These are phyloP conservation scores for Gymnosoma rotundatum DNA, from an alignment of 2,888 invertebrate genomes.

Conservation along the genomic window DNA sequence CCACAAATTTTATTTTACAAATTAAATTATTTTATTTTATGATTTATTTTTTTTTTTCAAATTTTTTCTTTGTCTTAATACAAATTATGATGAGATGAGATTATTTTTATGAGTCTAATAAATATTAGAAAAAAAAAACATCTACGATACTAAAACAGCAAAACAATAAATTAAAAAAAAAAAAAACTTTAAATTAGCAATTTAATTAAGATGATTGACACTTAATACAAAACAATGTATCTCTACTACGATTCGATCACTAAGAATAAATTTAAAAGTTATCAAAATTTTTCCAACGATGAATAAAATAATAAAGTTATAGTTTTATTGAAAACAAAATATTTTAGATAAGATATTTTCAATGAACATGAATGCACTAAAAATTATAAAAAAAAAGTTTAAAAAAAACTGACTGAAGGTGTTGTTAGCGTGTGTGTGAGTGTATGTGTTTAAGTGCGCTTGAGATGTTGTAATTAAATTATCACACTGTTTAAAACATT, in stretches of 20 bases:
- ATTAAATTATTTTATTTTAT: constrained; percentile 14
- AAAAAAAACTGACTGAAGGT: constrained; percentile 21
- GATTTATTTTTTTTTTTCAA: not conserved
- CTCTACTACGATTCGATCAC: not conserved
- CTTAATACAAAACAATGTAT: constrained; percentile 36
- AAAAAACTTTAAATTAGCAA: constrained; percentile 29
- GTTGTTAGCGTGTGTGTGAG: not conserved
- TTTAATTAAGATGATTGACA: constrained; percentile 55
- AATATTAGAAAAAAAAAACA: constrained; percentile 6
- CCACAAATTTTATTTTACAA: not conserved
- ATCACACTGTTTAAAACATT: constrained; percentile 8
- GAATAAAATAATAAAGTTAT: constrained; percentile 42
- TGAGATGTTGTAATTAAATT: not conserved
- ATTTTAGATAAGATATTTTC: not conserved
- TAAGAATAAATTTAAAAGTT: constrained; percentile 18
- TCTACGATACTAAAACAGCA: constrained; percentile 4
- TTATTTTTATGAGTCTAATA: constrained; percentile 7
- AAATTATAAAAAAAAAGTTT: constrained; percentile 18
- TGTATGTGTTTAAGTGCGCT: not conserved
- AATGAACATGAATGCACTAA: not conserved
- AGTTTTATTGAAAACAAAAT: constrained; percentile 16
- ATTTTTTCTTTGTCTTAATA: constrained; percentile 29
- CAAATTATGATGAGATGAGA: constrained; percentile 13
- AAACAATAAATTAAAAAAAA: constrained; percentile 39
- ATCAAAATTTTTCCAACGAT: constrained; percentile 25